Evolutionary conservation across 2,888 invertebrate species (phyloP).

Genomic region (Tanypteryx hageni): DNA sequence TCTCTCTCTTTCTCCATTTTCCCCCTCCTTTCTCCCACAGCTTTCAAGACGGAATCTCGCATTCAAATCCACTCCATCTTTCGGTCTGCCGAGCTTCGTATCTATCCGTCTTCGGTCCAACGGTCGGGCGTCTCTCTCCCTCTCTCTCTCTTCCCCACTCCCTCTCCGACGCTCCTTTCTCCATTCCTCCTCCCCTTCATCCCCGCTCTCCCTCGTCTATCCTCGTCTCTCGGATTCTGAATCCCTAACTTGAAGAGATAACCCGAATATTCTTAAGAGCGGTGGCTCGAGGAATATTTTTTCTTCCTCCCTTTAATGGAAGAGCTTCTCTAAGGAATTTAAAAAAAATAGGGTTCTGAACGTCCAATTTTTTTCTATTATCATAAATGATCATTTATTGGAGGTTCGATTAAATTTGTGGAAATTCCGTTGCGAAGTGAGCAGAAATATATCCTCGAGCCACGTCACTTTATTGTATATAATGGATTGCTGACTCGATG

Average conservation of each 20-base stretch:
- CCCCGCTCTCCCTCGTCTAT: background rate
- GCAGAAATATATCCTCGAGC: too few relatives aligned
- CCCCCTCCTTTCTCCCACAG: background rate
- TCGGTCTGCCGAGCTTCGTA: background rate
- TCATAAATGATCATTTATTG: too few relatives aligned
- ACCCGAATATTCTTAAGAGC: background rate
- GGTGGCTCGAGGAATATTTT: background rate
- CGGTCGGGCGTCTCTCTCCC: background rate
- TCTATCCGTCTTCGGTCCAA: constrained; percentile 4
- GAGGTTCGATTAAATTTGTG: too few relatives aligned
- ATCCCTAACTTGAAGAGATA: background rate
- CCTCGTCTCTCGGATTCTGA: background rate
- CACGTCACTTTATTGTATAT: too few relatives aligned
- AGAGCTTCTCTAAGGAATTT: background rate
- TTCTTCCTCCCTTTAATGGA: background rate
- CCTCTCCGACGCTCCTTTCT: background rate
- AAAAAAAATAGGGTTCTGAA: background rate
- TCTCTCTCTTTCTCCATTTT: background rate
- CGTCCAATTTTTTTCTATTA: too few relatives aligned
- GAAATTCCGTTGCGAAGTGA: too few relatives aligned
- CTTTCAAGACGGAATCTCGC: background rate
- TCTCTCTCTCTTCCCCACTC: too few relatives aligned
- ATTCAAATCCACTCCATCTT: background rate
- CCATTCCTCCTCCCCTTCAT: background rate
- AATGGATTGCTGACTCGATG: too few relatives aligned